These are phyloP conservation scores for Phortica magna DNA, from an alignment of 2,888 invertebrate genomes.

Conservation along the genomic window DNA sequence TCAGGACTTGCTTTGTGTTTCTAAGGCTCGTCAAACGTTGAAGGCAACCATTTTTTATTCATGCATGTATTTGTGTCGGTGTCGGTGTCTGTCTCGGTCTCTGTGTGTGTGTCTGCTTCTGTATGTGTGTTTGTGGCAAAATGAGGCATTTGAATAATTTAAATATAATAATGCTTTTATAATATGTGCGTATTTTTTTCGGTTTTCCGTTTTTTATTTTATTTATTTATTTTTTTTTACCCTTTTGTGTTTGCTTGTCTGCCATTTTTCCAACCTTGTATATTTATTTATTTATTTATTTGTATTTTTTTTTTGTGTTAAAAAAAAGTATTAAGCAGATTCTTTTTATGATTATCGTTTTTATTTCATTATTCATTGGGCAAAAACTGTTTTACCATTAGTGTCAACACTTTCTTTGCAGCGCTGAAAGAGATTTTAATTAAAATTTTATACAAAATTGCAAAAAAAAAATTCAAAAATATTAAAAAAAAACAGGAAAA, in stretches of 20 bases:
- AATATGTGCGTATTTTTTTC: slow-evolving; percentile 15
- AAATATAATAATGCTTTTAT: slow-evolving; percentile 35
- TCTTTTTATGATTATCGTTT: slow-evolving; percentile 16
- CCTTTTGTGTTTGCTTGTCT: not conserved
- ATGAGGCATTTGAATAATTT: slow-evolving; percentile 31
- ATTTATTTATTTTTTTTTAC: not conserved
- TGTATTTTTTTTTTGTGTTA: not conserved
- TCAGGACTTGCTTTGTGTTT: too few relatives aligned
- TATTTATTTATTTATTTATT: not conserved
- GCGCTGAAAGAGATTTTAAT: not conserved
- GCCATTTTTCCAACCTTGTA: not conserved
- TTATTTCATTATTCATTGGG: slow-evolving; percentile 19
- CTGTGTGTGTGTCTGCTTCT: not conserved
- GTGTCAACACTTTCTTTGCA: not conserved
- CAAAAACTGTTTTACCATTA: not conserved
- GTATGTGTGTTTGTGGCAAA: not conserved
- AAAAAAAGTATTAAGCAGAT: not conserved
- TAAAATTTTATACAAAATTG: slow-evolving; percentile 11
- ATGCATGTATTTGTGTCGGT: too few relatives aligned
- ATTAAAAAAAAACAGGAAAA: slow-evolving; percentile 22
- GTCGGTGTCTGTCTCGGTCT: not conserved
- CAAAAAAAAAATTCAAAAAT: slow-evolving; percentile 34
- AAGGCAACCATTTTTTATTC: too few relatives aligned
- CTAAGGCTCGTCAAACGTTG: too few relatives aligned
- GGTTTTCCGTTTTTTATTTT: slow-evolving; percentile 11